These are phyloP conservation scores for Colinus virginianus DNA, from an alignment of 2,113 vertebrate species.

Conservation along the genomic window DNA sequence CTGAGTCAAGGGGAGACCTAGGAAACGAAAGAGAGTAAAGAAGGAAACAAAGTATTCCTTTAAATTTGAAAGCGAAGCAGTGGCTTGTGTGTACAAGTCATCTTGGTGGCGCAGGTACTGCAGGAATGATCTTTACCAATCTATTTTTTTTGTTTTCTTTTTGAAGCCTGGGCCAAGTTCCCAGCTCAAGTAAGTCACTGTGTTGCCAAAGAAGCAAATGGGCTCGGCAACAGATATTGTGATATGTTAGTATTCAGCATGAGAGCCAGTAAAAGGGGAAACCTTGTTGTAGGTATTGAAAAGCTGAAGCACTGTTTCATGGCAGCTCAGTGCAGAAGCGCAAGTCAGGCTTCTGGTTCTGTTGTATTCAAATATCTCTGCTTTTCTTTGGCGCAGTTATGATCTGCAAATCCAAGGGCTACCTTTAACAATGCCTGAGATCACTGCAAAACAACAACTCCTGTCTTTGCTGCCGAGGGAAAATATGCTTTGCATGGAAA, in stretches of 20 bases:
- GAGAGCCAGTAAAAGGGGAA: not conserved
- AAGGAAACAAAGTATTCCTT: not conserved
- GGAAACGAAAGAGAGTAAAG: not conserved
- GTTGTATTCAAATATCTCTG: not conserved
- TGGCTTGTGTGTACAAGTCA: not conserved
- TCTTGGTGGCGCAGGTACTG: not conserved
- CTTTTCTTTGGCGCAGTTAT: not conserved
- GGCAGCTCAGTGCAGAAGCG: not conserved
- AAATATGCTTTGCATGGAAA: conserved; percentile 37
- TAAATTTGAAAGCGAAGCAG: not conserved
- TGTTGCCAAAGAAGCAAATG: not conserved
- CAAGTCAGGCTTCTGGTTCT: not conserved
- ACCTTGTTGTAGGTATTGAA: not conserved
- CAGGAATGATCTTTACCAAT: not conserved
- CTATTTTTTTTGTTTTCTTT: not conserved
- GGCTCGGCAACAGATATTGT: not conserved
- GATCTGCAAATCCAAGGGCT: not conserved
- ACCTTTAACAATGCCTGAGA: not conserved
- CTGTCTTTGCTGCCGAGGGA: not conserved
- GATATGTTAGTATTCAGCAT: not conserved
- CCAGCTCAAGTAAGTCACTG: not conserved
- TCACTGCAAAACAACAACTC: not conserved
- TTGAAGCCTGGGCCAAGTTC: not conserved
- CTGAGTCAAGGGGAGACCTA: not conserved
- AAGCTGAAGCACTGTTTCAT: not conserved